Evolutionary conservation across 1,140 invertebrate species (phyloP), one percentile per base, ranked within the genome.

Genomic region (Drosophila pectinifera): DNA sequence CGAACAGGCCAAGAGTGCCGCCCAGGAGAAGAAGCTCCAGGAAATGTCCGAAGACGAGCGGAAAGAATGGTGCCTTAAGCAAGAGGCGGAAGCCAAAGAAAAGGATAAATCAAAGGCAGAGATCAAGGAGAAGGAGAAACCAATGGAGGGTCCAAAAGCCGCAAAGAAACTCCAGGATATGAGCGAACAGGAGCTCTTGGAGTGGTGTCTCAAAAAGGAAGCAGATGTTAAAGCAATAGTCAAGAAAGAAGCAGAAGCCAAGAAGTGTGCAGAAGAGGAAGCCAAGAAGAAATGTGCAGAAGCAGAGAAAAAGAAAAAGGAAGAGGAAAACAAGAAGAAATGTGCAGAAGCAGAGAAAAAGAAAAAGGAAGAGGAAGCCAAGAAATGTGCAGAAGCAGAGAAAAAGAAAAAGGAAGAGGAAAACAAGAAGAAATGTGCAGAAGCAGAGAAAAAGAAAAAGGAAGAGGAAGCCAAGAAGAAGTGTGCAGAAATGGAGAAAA

Each of bases 21-120:
- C 11, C 0, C 6, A 46, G 1, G 45, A 79, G 10, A 54, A 77
- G 46, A 24, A 42, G 8, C 4, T 36, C 0, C 5, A 57, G 38
- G 34, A 73, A 4, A 74, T 62, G 56, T 42, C 8, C 20, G 55
- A 48, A 7, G 43, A 72, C 1, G 39, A 73, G 16, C 8, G 69
- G 4, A 24, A 64, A 20, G 51, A 22, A 0, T 59, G 74, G 49
- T 59, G 62, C 7, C 41, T 61, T 36, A 22, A 72, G 18, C 42
- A 63, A 13, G 3, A 48, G 5, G n/a, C 20, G 36, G 28, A 36
- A 26, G 2, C 3, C 7, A 18, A 45, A 18, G 16, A 7, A 1
- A 41, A 43, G 18, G 28, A 56, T 5, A 34, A 43, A 13, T 4
- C 18, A 18, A 43, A 57, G 14, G 42, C 18, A 3, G 54, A 45